phyloP scores from a whole-genome alignment of 2,888 invertebrate species.

The Fabriciana adippe region DNA sequence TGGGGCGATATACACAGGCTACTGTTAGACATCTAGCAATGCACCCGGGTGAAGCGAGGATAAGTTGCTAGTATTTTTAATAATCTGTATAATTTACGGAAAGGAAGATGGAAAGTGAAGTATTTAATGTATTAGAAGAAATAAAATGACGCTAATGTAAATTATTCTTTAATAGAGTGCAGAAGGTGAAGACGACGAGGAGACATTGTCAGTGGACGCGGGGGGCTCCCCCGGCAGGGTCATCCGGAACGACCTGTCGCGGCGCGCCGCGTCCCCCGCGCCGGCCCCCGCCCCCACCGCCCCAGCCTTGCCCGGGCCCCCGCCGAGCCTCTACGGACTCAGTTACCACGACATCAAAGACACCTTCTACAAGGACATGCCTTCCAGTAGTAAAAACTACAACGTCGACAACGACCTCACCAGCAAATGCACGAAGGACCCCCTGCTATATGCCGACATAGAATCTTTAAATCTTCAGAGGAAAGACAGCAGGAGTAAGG shows the following conservation, averaged over 20 bases:
- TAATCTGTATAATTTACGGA: too few species aligned
- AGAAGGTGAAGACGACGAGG: constrained; percentile 83
- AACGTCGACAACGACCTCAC: constrained; percentile 60
- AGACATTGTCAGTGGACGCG: constrained; percentile 80
- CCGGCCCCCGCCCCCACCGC: neutral
- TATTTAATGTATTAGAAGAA: too few species aligned
- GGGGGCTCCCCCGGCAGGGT: constrained; percentile 65
- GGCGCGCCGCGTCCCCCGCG: constrained; percentile 47
- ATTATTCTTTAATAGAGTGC: constrained; percentile 57
- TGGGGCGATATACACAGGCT: too few species aligned
- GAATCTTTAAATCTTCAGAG: constrained; percentile 59
- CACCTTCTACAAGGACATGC: constrained; percentile 67
- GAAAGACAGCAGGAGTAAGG: constrained; percentile 52
- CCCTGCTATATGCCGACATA: constrained; percentile 50
- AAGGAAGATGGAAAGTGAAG: too few species aligned
- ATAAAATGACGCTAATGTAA: neutral
- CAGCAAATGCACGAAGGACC: constrained; percentile 59
- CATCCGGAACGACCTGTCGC: constrained; percentile 65
- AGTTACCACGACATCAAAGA: constrained; percentile 68
- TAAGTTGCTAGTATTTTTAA: too few species aligned
- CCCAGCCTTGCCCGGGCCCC: constrained; percentile 47
- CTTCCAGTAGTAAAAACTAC: constrained; percentile 72
- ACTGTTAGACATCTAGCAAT: too few species aligned
- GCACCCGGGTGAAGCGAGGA: too few species aligned
- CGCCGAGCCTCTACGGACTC: constrained; percentile 59